Conservation (phyloP, 2,888 invertebrate species). For the Cantharis rustica region DNA sequence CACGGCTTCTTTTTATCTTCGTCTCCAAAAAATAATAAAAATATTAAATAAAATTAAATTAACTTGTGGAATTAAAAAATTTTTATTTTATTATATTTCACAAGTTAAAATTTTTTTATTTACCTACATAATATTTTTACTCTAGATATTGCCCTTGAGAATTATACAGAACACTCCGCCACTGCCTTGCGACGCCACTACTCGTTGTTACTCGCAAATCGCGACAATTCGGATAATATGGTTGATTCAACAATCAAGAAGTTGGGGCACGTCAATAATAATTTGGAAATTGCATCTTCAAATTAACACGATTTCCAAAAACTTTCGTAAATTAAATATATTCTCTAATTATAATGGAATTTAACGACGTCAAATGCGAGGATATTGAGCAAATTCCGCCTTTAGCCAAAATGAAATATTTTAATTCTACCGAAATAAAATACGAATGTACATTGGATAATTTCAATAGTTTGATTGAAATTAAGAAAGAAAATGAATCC, state of each 20-base stretch:
- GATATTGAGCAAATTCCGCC: neutral
- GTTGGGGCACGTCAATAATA: neutral
- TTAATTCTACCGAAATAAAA: neutral
- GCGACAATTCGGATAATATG: neutral
- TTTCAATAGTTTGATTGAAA: neutral
- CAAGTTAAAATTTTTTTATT: too few species aligned
- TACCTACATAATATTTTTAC: too few species aligned
- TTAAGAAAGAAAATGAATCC: neutral
- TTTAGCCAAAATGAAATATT: neutral
- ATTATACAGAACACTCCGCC: too few species aligned
- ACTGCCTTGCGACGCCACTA: neutral
- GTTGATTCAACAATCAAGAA: neutral
- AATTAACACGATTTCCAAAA: neutral
- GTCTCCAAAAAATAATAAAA: too few species aligned
- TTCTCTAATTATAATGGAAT: neutral
- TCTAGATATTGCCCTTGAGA: too few species aligned
- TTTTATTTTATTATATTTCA: too few species aligned
- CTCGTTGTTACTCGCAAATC: neutral
- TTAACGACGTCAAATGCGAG: neutral
- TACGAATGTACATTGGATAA: neutral
- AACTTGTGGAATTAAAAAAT: too few species aligned
- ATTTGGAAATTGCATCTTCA: neutral
- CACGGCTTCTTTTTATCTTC: too few species aligned
- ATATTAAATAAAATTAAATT: too few species aligned
- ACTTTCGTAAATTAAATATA: neutral